These are phyloP conservation scores for Lagopus leucura DNA, from an alignment of 2,113 vertebrate genomes.

Conservation along the genomic window DNA sequence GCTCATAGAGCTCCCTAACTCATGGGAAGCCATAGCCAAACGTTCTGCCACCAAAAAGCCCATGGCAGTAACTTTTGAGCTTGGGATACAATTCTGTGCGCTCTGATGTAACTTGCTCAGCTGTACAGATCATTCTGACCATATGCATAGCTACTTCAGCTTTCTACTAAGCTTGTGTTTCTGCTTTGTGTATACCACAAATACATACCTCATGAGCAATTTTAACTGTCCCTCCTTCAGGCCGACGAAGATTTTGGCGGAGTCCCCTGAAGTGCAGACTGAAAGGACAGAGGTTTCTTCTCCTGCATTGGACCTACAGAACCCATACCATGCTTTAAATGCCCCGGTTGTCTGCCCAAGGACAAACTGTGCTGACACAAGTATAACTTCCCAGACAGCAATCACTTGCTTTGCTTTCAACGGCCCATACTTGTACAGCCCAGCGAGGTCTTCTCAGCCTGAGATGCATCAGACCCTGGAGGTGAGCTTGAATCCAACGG, in stretches of 20 bases:
- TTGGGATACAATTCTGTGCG: background rate
- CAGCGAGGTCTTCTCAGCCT: background rate
- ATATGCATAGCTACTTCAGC: background rate
- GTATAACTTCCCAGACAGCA: background rate
- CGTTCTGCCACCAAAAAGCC: background rate
- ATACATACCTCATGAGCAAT: background rate
- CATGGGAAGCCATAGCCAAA: background rate
- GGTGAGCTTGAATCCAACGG: background rate
- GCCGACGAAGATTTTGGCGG: background rate
- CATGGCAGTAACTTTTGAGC: background rate
- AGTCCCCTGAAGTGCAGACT: background rate
- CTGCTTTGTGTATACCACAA: background rate
- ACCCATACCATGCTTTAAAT: background rate
- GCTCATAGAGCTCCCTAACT: background rate
- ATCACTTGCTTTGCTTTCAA: constrained; percentile 54
- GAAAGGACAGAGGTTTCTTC: background rate
- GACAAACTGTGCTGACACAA: background rate
- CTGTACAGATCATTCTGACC: background rate
- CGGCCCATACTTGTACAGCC: constrained; percentile 56
- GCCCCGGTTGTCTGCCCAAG: background rate
- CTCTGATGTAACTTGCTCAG: background rate
- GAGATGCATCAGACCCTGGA: background rate
- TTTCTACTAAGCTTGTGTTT: background rate
- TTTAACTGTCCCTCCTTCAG: constrained; percentile 36
- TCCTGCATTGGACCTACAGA: constrained; percentile 25